phyloP scores from a whole-genome alignment of 2,797 vertebrate genomes.

The Schizopygopsis pylzovi region DNA sequence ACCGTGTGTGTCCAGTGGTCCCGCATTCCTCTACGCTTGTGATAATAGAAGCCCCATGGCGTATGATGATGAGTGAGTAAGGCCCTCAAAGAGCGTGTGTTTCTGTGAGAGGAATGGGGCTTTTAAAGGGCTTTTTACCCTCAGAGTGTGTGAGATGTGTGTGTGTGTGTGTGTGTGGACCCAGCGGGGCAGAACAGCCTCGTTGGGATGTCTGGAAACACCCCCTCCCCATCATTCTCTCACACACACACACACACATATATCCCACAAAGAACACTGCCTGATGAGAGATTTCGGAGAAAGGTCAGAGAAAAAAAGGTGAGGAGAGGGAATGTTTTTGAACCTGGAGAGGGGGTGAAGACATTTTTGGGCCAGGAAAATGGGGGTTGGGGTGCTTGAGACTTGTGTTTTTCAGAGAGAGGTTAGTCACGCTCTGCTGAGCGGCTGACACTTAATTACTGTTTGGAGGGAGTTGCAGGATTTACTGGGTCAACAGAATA shows the following conservation, averaged over 20 bases:
- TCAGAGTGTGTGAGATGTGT: conserved; percentile 25
- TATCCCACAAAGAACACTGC: conserved; percentile 28
- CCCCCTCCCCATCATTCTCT: background rate
- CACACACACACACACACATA: conserved; percentile 28
- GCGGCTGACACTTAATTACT: conserved; percentile 59
- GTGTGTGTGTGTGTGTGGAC: conserved; percentile 1
- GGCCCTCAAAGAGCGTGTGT: conserved; percentile 39
- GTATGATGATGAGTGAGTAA: conserved; percentile 43
- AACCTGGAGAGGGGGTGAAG: conserved; percentile 37
- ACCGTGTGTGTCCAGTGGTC: conserved; percentile 27
- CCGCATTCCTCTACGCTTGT: conserved; percentile 47
- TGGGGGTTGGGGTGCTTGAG: conserved; percentile 33
- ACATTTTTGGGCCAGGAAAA: conserved; percentile 48
- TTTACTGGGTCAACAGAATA: conserved; percentile 65
- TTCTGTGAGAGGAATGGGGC: conserved; percentile 25
- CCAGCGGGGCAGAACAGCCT: conserved; percentile 44
- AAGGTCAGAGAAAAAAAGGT: conserved; percentile 32
- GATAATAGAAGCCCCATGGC: conserved; percentile 51
- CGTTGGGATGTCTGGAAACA: conserved; percentile 31
- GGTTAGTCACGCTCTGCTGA: conserved; percentile 62
- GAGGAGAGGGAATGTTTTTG: conserved; percentile 50
- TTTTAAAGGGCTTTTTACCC: conserved; percentile 39
- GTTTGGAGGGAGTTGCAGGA: conserved; percentile 56
- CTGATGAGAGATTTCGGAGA: conserved; percentile 42
- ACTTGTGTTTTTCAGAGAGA: conserved; percentile 53